Percentiles rank a stretch among this genome's conserved stretches.
These are phyloP conservation scores for Epinotia ramella DNA, from an alignment of 2,888 invertebrate species.

Conservation along the genomic window DNA sequence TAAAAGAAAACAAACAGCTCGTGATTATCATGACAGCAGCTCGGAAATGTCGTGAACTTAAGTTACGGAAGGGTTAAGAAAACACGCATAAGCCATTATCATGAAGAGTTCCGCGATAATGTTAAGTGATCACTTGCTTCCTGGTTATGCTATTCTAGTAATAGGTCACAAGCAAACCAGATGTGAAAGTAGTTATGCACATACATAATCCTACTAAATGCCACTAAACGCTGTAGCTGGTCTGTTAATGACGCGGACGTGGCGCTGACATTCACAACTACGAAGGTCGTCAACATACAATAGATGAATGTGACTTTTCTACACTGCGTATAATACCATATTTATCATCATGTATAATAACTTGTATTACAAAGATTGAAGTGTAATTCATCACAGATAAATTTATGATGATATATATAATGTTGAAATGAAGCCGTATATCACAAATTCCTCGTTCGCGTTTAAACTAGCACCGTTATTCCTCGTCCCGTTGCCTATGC, in stretches of 20 bases:
- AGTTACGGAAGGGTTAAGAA: conserved; percentile 41
- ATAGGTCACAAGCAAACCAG: conserved; percentile 46
- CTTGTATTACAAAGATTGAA: not conserved
- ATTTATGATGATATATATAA: conserved; percentile 26
- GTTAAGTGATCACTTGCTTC: conserved; percentile 32
- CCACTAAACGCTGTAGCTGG: conserved; percentile 55
- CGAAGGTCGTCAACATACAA: conserved; percentile 71
- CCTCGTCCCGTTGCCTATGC: conserved; percentile 49
- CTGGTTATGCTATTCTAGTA: conserved; percentile 23
- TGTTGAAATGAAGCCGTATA: conserved; percentile 50
- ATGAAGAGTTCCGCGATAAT: conserved; percentile 39
- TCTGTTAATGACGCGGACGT: conserved; percentile 63
- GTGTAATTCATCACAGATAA: conserved; percentile 4
- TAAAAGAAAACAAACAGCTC: conserved; percentile 46
- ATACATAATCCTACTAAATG: conserved; percentile 57
- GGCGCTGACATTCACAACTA: conserved; percentile 64
- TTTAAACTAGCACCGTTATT: conserved; percentile 48
- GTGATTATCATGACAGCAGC: conserved; percentile 22
- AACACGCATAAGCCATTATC: conserved; percentile 35
- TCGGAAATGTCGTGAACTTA: conserved; percentile 26
- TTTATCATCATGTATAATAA: conserved; percentile 31
- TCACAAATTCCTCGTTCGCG: conserved; percentile 50
- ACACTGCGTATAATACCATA: conserved; percentile 47
- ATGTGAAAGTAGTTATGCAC: conserved; percentile 61
- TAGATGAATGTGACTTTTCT: conserved; percentile 65